Evolutionary conservation across 2,113 vertebrate species (phyloP), one percentile per base, ranked within the genome.

Genomic region (Hipposideros armiger): DNA sequence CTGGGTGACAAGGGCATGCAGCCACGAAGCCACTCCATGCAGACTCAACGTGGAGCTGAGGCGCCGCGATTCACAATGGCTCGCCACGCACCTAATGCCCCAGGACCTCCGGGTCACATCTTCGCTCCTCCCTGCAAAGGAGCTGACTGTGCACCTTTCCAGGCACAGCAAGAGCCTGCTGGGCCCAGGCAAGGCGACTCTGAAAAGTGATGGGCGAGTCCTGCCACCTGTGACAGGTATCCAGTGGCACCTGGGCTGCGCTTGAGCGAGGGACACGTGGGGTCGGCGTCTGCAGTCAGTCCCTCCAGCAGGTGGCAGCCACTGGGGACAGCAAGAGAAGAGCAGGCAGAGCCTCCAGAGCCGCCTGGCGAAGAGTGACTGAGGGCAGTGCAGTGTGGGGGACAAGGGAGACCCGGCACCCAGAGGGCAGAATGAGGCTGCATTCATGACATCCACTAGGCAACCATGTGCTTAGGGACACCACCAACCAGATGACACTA

Each of bases 201-300:
- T 45, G 24, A 52, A 26, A 2, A 36, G 60, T 2, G 45, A 2
- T 0, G 4, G 24, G 16, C 4, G 11, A 14, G 58, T 28, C 72
- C 26, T 32, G 1, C 72, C 7, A 4, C 72, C 58, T 3, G 32
- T 0, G 24, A 30, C 58, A 14, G 45, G 58, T 9, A 11, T 30
- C 9, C 4, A 3, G 24, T 24, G 19, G 62, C 14, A 1, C 90
- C 19, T 7, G 47, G n/a, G n/a, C 45, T 40, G n/a, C 32, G 19
- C 47, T 9, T 3, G 0, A 1, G 19, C 0, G 0, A 22, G 5
- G 11, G 4, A 17, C 9, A 36, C 20, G 19, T 2, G 0, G 15
- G 24, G 62, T 47, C 45, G 30, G 19, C 4, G 1, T 11, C 81
- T 2, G 0, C 2, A 0, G 4, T 1, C 24, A 20, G 69, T 11